These are phyloP conservation scores for Ormyrus rosae DNA, from an alignment of 2,888 invertebrate species.

Conservation along the genomic window DNA sequence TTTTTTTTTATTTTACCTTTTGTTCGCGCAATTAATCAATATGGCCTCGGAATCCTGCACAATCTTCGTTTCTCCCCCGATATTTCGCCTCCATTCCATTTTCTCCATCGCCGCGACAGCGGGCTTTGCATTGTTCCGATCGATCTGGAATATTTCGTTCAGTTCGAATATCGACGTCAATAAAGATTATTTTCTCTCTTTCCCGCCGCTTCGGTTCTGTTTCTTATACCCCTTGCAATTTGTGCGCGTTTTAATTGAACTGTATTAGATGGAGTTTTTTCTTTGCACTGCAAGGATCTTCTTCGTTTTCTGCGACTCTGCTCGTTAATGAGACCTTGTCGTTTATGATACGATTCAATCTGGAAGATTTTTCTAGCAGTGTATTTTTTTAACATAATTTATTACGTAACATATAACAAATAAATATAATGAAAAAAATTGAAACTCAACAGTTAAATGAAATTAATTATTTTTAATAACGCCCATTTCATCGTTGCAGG, in stretches of 20 bases:
- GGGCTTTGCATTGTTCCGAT: not conserved
- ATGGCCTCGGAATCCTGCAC: not conserved
- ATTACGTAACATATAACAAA: too few relatives aligned
- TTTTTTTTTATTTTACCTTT: too few relatives aligned
- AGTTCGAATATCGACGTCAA: conserved; percentile 3
- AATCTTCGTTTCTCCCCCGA: not conserved
- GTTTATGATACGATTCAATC: not conserved
- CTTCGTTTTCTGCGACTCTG: not conserved
- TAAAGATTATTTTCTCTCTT: not conserved
- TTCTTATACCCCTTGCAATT: not conserved
- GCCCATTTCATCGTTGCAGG: conserved; percentile 78
- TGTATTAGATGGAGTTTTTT: not conserved
- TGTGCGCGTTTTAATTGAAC: conserved; percentile 15
- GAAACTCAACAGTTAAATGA: too few relatives aligned
- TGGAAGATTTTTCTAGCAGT: too few relatives aligned
- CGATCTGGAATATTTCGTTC: conserved; percentile 18
- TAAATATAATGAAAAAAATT: too few relatives aligned
- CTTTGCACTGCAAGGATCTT: not conserved
- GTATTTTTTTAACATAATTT: too few relatives aligned
- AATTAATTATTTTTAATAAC: too few relatives aligned
- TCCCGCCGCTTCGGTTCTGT: not conserved
- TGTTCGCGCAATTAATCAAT: conserved; percentile 36
- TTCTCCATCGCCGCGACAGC: not conserved
- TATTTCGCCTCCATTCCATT: not conserved
- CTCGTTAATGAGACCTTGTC: conserved; percentile 1